phyloP scores from a whole-genome alignment of 1,140 invertebrate genomes.

The Procambarus virginalis region DNA sequence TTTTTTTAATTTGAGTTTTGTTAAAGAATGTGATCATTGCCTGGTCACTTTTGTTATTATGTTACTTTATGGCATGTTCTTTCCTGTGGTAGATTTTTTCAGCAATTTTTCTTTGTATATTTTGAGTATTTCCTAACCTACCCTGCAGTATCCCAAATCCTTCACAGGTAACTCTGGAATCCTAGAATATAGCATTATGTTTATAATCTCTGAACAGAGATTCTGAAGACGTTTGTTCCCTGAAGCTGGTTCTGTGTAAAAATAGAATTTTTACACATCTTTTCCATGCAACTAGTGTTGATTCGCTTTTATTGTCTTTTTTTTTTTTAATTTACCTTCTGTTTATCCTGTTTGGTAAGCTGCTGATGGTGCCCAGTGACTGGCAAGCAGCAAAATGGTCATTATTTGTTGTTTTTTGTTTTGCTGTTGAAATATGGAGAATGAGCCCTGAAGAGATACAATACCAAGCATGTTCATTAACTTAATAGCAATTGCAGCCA shows the following conservation, averaged over 20 bases:
- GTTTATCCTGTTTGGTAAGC: background rate
- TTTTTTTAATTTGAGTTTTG: background rate
- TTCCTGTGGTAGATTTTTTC: slow-evolving; percentile 37
- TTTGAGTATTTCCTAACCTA: slow-evolving; percentile 34
- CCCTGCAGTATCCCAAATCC: slow-evolving; percentile 44
- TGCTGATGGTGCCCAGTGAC: background rate
- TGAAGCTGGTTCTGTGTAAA: background rate
- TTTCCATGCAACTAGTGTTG: background rate
- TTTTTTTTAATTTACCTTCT: background rate
- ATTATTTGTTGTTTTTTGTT: background rate
- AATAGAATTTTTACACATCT: background rate
- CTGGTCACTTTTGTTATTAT: slow-evolving; percentile 23
- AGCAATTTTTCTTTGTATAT: slow-evolving; percentile 19
- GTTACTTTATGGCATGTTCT: slow-evolving; percentile 17
- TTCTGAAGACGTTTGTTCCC: background rate
- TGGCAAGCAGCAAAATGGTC: background rate
- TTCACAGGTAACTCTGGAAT: background rate
- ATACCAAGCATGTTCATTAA: background rate
- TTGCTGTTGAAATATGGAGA: background rate
- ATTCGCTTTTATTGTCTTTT: background rate
- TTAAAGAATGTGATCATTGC: slow-evolving; percentile 17
- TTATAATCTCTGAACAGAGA: slow-evolving; percentile 24
- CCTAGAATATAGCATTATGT: slow-evolving; percentile 30
- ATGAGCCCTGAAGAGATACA: background rate
- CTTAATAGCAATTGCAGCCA: background rate